Percentiles rank a stretch among this genome's conserved stretches.
phyloP scores from a whole-genome alignment of 2,888 invertebrate species.

The Steinernema hermaphroditum region DNA sequence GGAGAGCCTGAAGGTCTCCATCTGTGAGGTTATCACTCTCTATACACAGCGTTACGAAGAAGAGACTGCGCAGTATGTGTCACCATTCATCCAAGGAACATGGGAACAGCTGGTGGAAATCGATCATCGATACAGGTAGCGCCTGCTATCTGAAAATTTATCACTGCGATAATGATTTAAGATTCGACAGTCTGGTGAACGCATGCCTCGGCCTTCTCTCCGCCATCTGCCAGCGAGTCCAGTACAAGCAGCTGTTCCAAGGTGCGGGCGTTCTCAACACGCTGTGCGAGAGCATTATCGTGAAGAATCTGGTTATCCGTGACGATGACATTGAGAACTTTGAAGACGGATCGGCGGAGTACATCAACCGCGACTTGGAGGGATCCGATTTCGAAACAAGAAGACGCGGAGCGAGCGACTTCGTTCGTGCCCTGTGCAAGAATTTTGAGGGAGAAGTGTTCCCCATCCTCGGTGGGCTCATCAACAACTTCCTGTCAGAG shows the following conservation, averaged over 20 bases:
- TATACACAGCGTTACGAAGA: conserved; percentile 98
- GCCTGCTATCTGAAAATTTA: too few species aligned
- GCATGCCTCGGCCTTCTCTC: conserved; percentile 92
- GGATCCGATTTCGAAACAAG: conserved; percentile 92
- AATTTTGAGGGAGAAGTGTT: conserved; percentile 76
- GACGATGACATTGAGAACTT: conserved; percentile 92
- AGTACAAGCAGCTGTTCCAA: conserved; percentile 85
- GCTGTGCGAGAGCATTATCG: conserved; percentile 90
- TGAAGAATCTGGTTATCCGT: conserved; percentile 95
- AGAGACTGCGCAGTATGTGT: conserved; percentile 87
- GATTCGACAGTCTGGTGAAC: conserved; percentile 75
- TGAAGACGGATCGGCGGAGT: conserved; percentile 97
- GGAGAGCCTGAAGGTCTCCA: conserved; percentile 72
- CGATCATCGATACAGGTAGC: conserved; percentile 48
- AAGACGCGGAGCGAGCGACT: conserved; percentile 91
- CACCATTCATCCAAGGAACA: conserved; percentile 87
- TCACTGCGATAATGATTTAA: too few species aligned
- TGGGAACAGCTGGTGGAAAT: conserved; percentile 81
- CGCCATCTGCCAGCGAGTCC: conserved; percentile 86
- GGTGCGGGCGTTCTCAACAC: conserved; percentile 56
- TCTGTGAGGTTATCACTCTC: conserved; percentile 88
- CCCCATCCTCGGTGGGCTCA: conserved; percentile 40
- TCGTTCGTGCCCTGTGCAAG: conserved; percentile 85
- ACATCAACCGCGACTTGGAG: conserved; percentile 91
- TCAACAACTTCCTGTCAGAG: conserved; percentile 65